These are phyloP conservation scores for Meteorus cinctellus DNA, from an alignment of 2,888 invertebrate species.

Conservation along the genomic window DNA sequence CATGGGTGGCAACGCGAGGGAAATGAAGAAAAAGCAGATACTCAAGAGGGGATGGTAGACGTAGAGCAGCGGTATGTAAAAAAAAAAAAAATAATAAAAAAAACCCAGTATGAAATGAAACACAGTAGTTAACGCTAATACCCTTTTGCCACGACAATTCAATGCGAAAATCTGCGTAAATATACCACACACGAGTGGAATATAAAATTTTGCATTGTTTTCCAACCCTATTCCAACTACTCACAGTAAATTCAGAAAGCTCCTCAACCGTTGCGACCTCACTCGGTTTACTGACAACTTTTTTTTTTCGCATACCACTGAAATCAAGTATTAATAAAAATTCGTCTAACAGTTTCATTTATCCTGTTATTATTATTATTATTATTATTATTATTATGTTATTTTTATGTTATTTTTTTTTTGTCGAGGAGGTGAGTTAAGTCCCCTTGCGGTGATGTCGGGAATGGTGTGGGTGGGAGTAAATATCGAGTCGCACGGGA, in stretches of 20 bases:
- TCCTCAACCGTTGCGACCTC: conserved; percentile 16
- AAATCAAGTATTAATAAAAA: conserved; percentile 4
- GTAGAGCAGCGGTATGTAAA: conserved; percentile 4
- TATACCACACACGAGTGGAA: conserved; percentile 27
- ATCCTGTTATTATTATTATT: neutral
- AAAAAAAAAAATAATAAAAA: neutral
- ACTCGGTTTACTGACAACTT: neutral
- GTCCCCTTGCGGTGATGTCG: conserved; percentile 57
- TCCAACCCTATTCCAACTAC: conserved; percentile 13
- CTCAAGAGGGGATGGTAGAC: conserved; percentile 17
- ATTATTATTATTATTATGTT: neutral
- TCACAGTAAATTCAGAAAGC: conserved; percentile 14
- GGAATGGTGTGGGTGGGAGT: conserved; percentile 19
- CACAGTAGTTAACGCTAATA: conserved; percentile 48
- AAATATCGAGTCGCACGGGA: conserved; percentile 34
- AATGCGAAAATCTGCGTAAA: conserved; percentile 43
- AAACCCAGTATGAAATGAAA: conserved; percentile 17
- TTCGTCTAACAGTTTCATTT: neutral
- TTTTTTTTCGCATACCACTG: neutral
- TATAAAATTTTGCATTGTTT: conserved; percentile 47
- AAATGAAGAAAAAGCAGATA: conserved; percentile 36
- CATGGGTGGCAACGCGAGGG: conserved; percentile 10
- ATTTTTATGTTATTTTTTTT: conserved; percentile 12
- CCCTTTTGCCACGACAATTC: conserved; percentile 42
- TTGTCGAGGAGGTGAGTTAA: conserved; percentile 51